Conservation (phyloP, 2,797 vertebrate species). For the Myotis pilosus region DNA sequence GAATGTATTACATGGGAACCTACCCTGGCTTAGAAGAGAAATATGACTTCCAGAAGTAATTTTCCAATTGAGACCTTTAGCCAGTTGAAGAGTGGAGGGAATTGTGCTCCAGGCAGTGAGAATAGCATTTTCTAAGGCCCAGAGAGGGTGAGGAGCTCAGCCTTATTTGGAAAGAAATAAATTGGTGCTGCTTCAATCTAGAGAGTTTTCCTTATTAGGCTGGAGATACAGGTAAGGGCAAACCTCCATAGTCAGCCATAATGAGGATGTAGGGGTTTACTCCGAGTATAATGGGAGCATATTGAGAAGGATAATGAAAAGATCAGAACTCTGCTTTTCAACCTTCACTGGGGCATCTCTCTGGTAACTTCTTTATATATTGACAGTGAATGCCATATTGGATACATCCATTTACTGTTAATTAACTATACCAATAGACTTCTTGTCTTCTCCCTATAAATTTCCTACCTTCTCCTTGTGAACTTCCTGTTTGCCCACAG, state of each 20-base stretch:
- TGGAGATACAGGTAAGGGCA: neutral
- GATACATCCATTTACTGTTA: neutral
- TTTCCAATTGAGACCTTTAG: neutral
- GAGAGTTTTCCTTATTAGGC: neutral
- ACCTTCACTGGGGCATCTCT: no score
- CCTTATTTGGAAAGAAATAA: neutral
- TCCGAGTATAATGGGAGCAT: neutral
- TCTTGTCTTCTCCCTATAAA: neutral
- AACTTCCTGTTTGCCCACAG: neutral
- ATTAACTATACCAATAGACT: neutral
- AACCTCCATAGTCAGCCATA: rapidly evolving
- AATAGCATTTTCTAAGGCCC: neutral
- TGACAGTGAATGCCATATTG: neutral
- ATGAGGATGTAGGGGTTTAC: neutral
- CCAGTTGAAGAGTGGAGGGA: neutral
- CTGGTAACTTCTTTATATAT: neutral
- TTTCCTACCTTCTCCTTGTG: neutral
- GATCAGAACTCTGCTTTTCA: neutral
- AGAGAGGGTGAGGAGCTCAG: neutral
- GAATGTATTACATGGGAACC: neutral
- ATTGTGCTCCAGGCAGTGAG: neutral
- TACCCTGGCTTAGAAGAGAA: neutral
- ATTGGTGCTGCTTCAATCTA: neutral
- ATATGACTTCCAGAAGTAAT: no score
- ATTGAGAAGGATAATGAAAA: no score